These are phyloP conservation scores for Blastobasis adustella DNA, from an alignment of 2,888 invertebrate species.

Conservation along the genomic window DNA sequence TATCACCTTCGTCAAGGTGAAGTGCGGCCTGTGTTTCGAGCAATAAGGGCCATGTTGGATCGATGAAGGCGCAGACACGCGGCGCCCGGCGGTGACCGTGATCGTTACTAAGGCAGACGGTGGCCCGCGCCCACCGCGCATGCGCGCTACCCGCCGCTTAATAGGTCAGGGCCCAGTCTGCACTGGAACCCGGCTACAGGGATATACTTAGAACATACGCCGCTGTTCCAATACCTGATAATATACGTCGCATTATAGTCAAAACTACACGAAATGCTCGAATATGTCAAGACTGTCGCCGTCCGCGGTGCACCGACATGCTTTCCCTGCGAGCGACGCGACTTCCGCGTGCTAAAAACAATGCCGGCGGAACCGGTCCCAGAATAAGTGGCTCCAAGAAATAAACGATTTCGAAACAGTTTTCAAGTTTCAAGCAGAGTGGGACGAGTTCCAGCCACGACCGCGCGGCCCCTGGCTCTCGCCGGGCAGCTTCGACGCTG, in stretches of 20 bases:
- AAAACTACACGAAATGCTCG: too few species aligned
- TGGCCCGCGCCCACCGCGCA: slow-evolving; percentile 53
- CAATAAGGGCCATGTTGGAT: slow-evolving; percentile 34
- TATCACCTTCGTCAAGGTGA: neutral
- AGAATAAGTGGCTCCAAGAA: slow-evolving; percentile 35
- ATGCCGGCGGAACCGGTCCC: slow-evolving; percentile 27
- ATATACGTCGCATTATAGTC: too few species aligned
- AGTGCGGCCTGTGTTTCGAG: neutral
- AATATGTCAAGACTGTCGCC: too few species aligned
- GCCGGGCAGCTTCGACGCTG: slow-evolving; percentile 16
- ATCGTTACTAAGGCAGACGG: slow-evolving; percentile 65
- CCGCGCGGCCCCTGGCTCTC: slow-evolving; percentile 18
- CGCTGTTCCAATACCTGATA: slow-evolving; percentile 26
- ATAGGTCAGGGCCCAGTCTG: slow-evolving; percentile 68
- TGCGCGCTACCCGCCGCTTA: slow-evolving; percentile 50
- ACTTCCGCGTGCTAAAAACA: slow-evolving; percentile 27
- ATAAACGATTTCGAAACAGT: slow-evolving; percentile 31
- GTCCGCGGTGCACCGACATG: too few species aligned
- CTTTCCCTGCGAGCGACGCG: slow-evolving; percentile 9
- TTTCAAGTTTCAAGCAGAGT: slow-evolving; percentile 31
- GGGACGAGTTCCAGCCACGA: slow-evolving; percentile 27
- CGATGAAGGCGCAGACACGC: slow-evolving; percentile 46
- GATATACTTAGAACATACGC: slow-evolving; percentile 50
- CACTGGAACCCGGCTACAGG: slow-evolving; percentile 51
- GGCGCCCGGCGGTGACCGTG: slow-evolving; percentile 47